These are phyloP conservation scores for Blastobasis adustella DNA, from an alignment of 2,888 invertebrate genomes.

Conservation along the genomic window DNA sequence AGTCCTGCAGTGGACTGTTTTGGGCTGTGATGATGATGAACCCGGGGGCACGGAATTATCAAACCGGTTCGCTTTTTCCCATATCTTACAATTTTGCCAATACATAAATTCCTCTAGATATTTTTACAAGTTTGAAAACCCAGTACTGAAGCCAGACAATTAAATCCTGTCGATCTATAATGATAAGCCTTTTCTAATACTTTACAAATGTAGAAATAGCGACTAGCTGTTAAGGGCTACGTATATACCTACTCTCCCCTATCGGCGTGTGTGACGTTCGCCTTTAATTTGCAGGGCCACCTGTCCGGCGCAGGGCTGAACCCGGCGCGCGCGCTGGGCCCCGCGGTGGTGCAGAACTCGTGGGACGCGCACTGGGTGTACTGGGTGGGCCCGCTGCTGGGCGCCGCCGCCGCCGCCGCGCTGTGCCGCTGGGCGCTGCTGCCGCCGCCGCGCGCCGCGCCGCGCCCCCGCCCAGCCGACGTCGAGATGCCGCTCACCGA, in stretches of 20 bases:
- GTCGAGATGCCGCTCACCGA: constrained; percentile 74
- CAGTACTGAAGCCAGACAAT: no score
- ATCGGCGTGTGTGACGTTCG: background rate
- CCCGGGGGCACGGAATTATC: no score
- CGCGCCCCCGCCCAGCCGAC: constrained; percentile 25
- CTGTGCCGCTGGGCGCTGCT: constrained; percentile 43
- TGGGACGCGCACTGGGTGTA: constrained; percentile 81
- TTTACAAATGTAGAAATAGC: no score
- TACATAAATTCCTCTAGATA: no score
- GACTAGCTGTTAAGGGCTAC: no score
- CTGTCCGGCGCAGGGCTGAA: constrained; percentile 83
- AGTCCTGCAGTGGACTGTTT: no score
- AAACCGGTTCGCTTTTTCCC: no score
- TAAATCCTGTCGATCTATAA: background rate
- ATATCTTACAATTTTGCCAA: no score
- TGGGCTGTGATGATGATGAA: no score
- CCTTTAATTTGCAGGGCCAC: constrained; percentile 59
- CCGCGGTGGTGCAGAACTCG: constrained; percentile 78
- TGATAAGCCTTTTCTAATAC: background rate
- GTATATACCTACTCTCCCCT: background rate
- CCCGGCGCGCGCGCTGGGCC: constrained; percentile 82
- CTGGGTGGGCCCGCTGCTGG: constrained; percentile 48
- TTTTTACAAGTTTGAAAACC: no score
- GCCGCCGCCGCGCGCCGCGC: constrained; percentile 60
- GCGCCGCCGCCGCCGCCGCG: constrained; percentile 42